A percentile compares a stretch with the other conserved stretches of the same genome.
These are phyloP conservation scores for Cyphomyrus discorhynchus DNA, from an alignment of 2,113 vertebrate genomes.

Conservation along the genomic window DNA sequence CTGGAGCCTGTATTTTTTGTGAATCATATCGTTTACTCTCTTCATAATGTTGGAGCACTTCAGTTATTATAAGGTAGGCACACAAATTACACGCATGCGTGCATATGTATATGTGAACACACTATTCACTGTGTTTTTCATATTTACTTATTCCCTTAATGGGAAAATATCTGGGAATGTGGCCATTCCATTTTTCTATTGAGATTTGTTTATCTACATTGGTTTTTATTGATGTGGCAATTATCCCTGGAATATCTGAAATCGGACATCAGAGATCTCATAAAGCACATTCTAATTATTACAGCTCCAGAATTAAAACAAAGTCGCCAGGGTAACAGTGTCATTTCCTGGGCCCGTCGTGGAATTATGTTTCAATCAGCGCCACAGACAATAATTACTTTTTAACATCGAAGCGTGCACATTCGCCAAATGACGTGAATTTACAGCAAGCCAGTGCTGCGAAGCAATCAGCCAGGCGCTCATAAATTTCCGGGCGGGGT, in stretches of 20 bases:
- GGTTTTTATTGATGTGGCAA: background rate
- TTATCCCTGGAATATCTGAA: conserved; percentile 11
- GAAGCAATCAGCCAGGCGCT: conserved; percentile 9
- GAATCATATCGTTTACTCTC: background rate
- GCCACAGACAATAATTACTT: conserved; percentile 22
- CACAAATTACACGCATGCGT: background rate
- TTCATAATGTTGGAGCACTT: background rate
- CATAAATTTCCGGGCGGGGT: conserved; percentile 15
- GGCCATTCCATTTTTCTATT: background rate
- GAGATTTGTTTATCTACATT: conserved; percentile 10
- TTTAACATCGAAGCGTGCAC: conserved; percentile 5
- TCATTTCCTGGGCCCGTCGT: conserved; percentile 9
- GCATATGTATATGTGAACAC: background rate
- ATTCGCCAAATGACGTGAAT: conserved; percentile 22
- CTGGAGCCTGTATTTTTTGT: background rate
- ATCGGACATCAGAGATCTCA: conserved; percentile 6
- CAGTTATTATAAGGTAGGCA: background rate
- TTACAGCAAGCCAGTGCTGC: conserved; percentile 5
- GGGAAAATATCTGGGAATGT: background rate
- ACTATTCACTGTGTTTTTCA: background rate
- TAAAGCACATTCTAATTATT: conserved; percentile 11
- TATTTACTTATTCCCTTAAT: background rate
- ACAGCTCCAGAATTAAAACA: conserved; percentile 8
- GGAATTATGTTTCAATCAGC: conserved; percentile 24
- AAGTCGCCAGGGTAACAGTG: conserved; percentile 1